Conservation (phyloP, 92 coral and sea anemone genomes). For the Phenganax stokvisi region DNA sequence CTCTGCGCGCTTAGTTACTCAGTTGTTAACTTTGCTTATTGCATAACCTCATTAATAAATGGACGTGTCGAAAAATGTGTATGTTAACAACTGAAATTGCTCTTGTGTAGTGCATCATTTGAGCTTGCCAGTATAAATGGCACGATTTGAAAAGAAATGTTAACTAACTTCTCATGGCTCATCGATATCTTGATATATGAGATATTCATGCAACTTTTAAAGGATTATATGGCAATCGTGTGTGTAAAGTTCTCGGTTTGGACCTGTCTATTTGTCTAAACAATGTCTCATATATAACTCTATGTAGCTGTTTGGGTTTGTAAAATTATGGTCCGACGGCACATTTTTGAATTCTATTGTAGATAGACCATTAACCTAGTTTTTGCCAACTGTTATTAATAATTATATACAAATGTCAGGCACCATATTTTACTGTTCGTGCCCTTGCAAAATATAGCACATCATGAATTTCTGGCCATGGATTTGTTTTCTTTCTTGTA, state of each 20-base stretch:
- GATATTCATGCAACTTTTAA: background rate
- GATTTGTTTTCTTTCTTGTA: too few relatives aligned
- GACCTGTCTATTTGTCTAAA: background rate
- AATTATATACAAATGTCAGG: slow-evolving; percentile 10
- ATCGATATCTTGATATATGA: slow-evolving; percentile 4
- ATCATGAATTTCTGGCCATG: background rate
- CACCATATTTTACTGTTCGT: slow-evolving; percentile 4
- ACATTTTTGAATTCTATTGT: slow-evolving; percentile 12
- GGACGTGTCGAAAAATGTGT: background rate
- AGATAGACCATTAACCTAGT: slow-evolving; percentile 2
- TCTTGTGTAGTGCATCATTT: too few relatives aligned
- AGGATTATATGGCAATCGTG: background rate
- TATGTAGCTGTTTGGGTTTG: slow-evolving; percentile 20
- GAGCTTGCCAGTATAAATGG: background rate
- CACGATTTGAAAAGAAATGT: slow-evolving; percentile 3
- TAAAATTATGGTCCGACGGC: background rate
- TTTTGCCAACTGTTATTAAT: slow-evolving; percentile 10
- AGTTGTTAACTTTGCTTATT: too few relatives aligned
- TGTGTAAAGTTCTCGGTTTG: background rate
- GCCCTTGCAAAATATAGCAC: slow-evolving; percentile 21
- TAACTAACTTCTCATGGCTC: slow-evolving; percentile 7
- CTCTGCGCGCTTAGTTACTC: too few relatives aligned
- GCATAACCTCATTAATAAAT: background rate
- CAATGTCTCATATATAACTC: slow-evolving; percentile 11
- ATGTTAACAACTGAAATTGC: background rate